Base-by-base conservation (phyloP, 2,888 invertebrate species). In the Endotricha flammealis region DNA sequence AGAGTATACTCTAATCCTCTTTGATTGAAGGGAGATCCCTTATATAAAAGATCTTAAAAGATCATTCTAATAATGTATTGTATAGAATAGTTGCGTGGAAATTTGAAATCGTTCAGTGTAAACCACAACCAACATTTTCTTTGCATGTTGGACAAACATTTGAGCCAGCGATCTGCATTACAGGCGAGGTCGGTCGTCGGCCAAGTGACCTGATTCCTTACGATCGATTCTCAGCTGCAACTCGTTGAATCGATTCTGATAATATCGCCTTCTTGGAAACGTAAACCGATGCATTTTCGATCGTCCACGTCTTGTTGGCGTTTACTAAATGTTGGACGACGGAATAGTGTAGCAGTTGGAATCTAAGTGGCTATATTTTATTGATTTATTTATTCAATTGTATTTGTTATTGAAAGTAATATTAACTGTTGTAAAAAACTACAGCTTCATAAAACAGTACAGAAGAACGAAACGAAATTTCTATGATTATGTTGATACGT, bases 171-270 rank as follows among this genome's bases (percentile, higher is more conserved):
- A 41, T 41, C 37, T 56, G 57, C 54, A 60, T 42, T 48, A 46
- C 29, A 22, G 4, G 22, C 48, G 39, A 38, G 46, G 47, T 46
- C 61, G 59, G 61, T 57, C 53, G 56, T 57, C 38, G 68, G 43
- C 66, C 64, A 42, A 57, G 41, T 67, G 67, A 62, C 71, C 69
- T 36, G 53, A 41, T 61, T 63, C 48, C 14, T 37, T 29, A 32
- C 35, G 45, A 54, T 69, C 68, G 63, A 68, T 59, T 42, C 41
- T 22, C n/a, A 41, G 35, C 32, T 63, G 64, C 65, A 61, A 40
- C 46, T 45, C 46, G 46, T 27, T 27, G 27, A 35, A 41, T 43
- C 43, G 41, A 41, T 43, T 41, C 17, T 31, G 30, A 39, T 32
- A 27, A 25, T 29, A 38, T 39, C 35, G 24, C 12, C 33, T 42